Base-by-base conservation (phyloP, 2,888 invertebrate genomes). In the Thymelicus acteon region DNA sequence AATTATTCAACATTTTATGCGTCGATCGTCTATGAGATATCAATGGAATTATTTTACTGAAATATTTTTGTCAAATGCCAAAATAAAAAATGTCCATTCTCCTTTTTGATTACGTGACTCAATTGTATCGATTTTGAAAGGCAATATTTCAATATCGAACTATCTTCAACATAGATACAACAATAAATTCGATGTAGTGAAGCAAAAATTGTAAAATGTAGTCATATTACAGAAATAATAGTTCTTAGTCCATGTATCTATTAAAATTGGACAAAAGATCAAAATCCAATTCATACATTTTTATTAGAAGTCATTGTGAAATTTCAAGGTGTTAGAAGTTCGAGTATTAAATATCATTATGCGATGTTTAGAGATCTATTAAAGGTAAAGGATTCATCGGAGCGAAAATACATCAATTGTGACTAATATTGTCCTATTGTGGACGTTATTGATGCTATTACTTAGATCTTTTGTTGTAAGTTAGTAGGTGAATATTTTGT, bases 391-490 rank as follows among this genome's bases (percentile, higher is more conserved):
- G 85, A 85, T 85, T 85, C 86, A 75, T 57, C 76, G 82, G 80
- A 81, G 86, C 88, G 87, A 79, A 75, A 82, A 78, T 82, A 82
- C 72, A 75, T 75, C 67, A 58, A 79, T 78, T 75, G 74, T 70
- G 73, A 82, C 81, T 82, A 80, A 82, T 19, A 49, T 31, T 84
- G 82, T 82, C 80, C 75, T 81, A 81, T 75, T 79, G 78, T 70
- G 72, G 67, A 75, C 77, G 80, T 84, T 86, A 85, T 86, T 82
- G 83, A 86, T 85, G 82, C 82, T 88, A 88, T 88, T 88, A 85
- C 80, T 88, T 88, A 85, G 80, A 74, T 76, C 81, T 78, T 83
- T 90, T 91, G 87, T 88, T 90, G 80, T 76, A 79, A 78, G 82
- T 80, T 81, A 85, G 79, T 81, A 77, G 84, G 79, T 83, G 81